Percentiles rank a stretch among this genome's conserved stretches.
phyloP scores from a whole-genome alignment of 1,140 invertebrate species.

The Pseudobourletiella spinata region DNA sequence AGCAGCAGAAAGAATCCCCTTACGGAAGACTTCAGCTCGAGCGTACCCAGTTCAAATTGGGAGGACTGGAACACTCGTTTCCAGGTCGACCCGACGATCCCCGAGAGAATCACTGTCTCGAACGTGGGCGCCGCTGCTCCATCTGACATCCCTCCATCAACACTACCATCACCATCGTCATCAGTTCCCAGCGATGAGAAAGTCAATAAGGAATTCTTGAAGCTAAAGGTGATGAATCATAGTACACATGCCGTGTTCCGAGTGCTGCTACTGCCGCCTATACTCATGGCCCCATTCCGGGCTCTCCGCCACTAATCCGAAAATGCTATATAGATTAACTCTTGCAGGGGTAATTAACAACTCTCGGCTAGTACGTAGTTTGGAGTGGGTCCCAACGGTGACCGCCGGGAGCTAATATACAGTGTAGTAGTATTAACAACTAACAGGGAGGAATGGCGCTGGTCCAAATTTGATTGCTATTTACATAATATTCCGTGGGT shows the following conservation, averaged over 20 bases:
- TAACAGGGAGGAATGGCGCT: too few relatives aligned
- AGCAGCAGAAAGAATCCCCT: constrained; percentile 22
- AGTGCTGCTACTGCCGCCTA: neutral
- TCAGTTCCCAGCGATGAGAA: neutral
- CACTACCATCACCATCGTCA: neutral
- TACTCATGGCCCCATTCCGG: too few relatives aligned
- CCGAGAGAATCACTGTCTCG: neutral
- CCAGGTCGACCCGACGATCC: constrained; percentile 36
- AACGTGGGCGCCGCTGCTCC: neutral
- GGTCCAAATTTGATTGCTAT: too few relatives aligned
- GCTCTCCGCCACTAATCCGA: too few relatives aligned
- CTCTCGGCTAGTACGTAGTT: too few relatives aligned
- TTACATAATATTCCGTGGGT: too few relatives aligned
- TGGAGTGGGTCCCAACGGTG: too few relatives aligned
- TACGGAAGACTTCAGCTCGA: constrained; percentile 58
- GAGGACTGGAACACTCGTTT: constrained; percentile 72
- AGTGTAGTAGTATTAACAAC: too few relatives aligned
- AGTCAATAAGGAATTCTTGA: neutral
- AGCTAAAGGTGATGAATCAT: constrained; percentile 5
- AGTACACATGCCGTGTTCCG: neutral
- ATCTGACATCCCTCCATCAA: too few relatives aligned
- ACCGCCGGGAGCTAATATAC: too few relatives aligned
- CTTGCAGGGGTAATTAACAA: too few relatives aligned
- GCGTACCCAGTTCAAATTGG: constrained; percentile 69
- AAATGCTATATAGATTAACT: too few relatives aligned